phyloP scores from a whole-genome alignment of 2,888 invertebrate genomes.

The Melieria omissa region DNA sequence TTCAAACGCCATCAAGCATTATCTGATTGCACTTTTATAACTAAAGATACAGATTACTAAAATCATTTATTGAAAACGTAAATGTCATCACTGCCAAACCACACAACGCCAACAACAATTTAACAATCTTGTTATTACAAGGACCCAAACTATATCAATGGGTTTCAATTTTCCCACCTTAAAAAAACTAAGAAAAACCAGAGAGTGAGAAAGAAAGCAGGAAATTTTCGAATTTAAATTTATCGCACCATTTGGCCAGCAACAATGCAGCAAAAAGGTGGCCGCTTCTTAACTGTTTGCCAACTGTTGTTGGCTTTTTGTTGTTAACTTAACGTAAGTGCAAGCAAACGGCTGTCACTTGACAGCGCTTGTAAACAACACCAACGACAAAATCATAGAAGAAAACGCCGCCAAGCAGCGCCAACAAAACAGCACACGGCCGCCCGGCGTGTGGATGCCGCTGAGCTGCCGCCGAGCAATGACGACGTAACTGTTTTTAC shows the following conservation, averaged over 20 bases:
- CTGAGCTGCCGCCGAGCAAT: too few species aligned
- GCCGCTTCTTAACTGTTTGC: too few species aligned
- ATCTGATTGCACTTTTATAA: too few species aligned
- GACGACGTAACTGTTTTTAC: neutral
- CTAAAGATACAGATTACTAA: too few species aligned
- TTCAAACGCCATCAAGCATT: too few species aligned
- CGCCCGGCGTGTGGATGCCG: too few species aligned
- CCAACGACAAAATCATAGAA: neutral
- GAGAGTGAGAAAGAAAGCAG: constrained; percentile 21
- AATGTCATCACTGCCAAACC: too few species aligned
- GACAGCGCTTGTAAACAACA: constrained; percentile 8
- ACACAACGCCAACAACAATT: neutral
- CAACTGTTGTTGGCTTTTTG: neutral
- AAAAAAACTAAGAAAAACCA: neutral
- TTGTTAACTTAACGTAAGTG: neutral
- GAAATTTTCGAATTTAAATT: constrained; percentile 40
- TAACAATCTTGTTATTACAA: neutral
- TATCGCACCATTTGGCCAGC: constrained; percentile 32
- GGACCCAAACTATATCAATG: too few species aligned
- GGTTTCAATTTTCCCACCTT: neutral
- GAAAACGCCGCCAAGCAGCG: too few species aligned
- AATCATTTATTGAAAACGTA: too few species aligned
- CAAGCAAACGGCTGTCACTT: constrained; percentile 11
- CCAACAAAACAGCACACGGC: too few species aligned
- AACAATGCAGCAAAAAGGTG: neutral